Conservation (phyloP, 2,797 vertebrate genomes). For the Sebastes trivittatus region DNA sequence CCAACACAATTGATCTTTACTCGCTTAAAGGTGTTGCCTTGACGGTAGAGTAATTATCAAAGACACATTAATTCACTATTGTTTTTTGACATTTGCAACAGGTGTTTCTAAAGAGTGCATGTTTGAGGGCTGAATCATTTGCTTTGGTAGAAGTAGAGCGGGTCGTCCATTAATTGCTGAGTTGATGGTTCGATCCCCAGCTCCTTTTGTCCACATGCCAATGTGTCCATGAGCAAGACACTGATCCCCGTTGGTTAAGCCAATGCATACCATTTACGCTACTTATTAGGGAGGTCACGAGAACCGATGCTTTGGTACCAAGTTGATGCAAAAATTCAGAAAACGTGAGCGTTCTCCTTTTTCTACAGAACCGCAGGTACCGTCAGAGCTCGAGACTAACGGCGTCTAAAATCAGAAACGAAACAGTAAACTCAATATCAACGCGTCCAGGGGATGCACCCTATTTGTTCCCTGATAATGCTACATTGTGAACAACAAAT, state of each 20-base stretch:
- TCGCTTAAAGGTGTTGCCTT: neutral
- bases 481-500: neutral
- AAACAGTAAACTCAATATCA: too few relatives aligned
- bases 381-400: too few relatives aligned
- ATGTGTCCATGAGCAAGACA: neutral
- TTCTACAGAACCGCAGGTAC: too few relatives aligned
- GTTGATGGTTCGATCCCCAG: neutral
- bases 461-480: neutral
- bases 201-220: neutral
- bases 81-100: constrained; percentile 7
- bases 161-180: neutral
- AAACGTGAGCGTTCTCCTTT: neutral
- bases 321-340: neutral
- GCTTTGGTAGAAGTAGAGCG: neutral
- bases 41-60: constrained; percentile 27
- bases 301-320: neutral
- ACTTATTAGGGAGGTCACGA: neutral
- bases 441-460: too few relatives aligned
- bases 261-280: neutral
- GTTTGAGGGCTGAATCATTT: neutral
- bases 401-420: too few relatives aligned
- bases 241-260: neutral
- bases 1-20: constrained; percentile 15
- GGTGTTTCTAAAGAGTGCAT: neutral
- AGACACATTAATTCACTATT: neutral